A percentile compares a stretch with the other conserved stretches of the same genome.
These are phyloP conservation scores for Tenthredo notha DNA, from an alignment of 2,888 invertebrate species.

Conservation along the genomic window DNA sequence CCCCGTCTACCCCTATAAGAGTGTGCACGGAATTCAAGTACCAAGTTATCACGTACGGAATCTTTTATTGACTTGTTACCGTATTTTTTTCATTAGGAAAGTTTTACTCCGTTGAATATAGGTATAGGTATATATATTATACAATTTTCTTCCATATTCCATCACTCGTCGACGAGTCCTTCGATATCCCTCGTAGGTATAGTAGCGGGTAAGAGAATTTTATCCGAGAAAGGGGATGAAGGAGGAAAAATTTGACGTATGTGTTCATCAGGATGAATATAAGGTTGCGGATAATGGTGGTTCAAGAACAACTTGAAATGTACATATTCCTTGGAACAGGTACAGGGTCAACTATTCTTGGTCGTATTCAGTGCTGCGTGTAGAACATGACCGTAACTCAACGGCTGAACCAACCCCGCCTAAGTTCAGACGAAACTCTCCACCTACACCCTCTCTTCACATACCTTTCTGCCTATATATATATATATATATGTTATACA, in stretches of 20 bases:
- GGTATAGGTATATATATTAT: not conserved
- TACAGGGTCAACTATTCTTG: conserved; percentile 4
- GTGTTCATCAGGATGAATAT: no score
- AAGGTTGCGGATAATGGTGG: not conserved
- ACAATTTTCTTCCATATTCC: not conserved
- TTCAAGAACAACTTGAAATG: not conserved
- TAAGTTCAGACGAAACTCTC: not conserved
- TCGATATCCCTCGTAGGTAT: not conserved
- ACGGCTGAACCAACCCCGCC: not conserved
- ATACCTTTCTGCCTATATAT: not conserved
- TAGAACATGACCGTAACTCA: conserved; percentile 40
- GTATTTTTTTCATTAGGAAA: conserved; percentile 6
- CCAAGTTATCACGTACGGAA: conserved; percentile 29
- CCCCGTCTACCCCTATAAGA: not conserved
- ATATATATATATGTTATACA: not conserved
- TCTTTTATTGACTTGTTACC: conserved; percentile 23
- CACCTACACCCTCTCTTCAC: not conserved
- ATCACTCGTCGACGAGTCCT: not conserved
- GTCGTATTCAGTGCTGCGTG: conserved; percentile 12
- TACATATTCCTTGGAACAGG: not conserved
- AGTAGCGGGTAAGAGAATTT: not conserved
- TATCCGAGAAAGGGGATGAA: not conserved
- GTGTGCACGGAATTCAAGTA: not conserved
- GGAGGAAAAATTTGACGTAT: not conserved
- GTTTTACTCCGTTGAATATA: not conserved